Evolutionary conservation across 2,797 vertebrate species (phyloP).

Genomic region (Xerus rutilus): DNA sequence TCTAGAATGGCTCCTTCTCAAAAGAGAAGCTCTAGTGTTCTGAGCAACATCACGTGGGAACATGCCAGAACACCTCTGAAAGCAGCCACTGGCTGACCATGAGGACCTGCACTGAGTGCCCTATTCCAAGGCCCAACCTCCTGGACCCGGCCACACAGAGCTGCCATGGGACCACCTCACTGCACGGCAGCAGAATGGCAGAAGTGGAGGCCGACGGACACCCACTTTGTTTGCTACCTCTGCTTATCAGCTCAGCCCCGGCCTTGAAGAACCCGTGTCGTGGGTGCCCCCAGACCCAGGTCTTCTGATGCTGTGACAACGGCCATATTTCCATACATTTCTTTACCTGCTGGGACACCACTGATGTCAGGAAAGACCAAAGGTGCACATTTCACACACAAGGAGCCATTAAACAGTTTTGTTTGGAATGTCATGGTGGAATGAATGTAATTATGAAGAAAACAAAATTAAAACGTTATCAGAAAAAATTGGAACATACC

Average conservation of each 20-base stretch:
- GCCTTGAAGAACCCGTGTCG: accelerated
- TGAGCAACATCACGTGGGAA: background rate
- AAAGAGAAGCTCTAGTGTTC: background rate
- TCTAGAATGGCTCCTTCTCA: background rate
- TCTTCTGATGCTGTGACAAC: accelerated
- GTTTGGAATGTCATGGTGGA: background rate
- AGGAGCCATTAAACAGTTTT: background rate
- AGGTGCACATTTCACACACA: accelerated
- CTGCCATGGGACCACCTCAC: background rate
- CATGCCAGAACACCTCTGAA: background rate
- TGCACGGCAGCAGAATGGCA: background rate
- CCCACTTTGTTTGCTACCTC: background rate
- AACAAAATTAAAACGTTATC: background rate
- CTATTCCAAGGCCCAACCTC: background rate
- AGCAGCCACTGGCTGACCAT: background rate
- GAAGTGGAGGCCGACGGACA: background rate
- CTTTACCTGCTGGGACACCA: background rate
- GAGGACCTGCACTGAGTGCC: accelerated
- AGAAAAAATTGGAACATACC: background rate
- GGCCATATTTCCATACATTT: accelerated
- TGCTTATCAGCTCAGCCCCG: accelerated
- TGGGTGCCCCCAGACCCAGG: too few relatives aligned
- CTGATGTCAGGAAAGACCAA: background rate
- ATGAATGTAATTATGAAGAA: background rate
- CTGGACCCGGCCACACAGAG: accelerated